Percentiles rank a stretch among this genome's conserved stretches.
phyloP scores from a whole-genome alignment of 1,140 invertebrate genomes.

The Palaemon carinicauda region DNA sequence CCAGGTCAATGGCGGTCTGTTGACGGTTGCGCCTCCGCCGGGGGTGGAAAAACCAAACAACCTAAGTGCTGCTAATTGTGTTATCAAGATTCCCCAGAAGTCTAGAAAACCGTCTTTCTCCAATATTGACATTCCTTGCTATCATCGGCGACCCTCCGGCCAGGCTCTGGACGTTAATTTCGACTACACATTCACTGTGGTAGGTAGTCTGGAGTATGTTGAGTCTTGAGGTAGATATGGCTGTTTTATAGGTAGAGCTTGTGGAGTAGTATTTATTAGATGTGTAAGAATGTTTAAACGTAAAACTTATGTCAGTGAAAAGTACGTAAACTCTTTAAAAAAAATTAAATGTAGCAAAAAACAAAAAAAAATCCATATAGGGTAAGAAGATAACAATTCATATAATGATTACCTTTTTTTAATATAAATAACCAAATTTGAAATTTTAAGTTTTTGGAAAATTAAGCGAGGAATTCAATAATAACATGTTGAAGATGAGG shows the following conservation, averaged over 20 bases:
- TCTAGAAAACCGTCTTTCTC: constrained; percentile 41
- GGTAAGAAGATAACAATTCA: no score
- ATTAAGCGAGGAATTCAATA: no score
- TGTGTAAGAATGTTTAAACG: no score
- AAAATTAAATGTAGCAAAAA: no score
- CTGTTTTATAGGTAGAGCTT: not conserved
- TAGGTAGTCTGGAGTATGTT: not conserved
- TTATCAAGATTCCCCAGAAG: constrained; percentile 52
- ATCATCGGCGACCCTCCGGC: constrained; percentile 40
- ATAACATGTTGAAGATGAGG: no score
- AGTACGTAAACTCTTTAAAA: no score
- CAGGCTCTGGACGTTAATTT: constrained; percentile 50
- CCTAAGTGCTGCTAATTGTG: constrained; percentile 46
- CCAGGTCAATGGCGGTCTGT: constrained; percentile 4
- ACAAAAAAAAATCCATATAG: no score
- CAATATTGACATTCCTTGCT: constrained; percentile 46
- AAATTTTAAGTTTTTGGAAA: no score
- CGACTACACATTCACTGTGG: constrained; percentile 53
- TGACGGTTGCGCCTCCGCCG: not conserved
- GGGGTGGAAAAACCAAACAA: not conserved
- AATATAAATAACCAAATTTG: no score
- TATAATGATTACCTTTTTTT: no score
- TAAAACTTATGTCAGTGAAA: no score
- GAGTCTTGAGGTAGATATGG: not conserved
- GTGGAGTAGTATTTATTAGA: no score